Base-by-base conservation (phyloP, 2,888 invertebrate species). In the Synergus umbraculus region DNA sequence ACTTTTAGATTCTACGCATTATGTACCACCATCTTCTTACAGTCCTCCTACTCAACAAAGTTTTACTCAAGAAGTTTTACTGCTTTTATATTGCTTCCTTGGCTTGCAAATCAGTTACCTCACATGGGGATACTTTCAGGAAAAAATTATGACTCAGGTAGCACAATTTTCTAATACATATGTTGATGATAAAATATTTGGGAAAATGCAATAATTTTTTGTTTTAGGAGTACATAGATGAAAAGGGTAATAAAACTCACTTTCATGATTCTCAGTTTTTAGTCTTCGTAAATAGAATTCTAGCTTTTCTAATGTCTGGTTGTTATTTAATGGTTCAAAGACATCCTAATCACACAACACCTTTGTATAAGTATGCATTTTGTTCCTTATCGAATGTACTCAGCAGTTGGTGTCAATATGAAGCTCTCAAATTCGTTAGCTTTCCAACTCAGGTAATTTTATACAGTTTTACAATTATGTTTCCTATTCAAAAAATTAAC, bases 331-430 rank as follows among this genome's bases (percentile, higher is more conserved):
- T 94, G 22, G 87, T 94, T 67, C 91, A 93, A 64, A 93, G 94
- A n/a, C 95, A 95, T 81, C 94, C 95, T 0, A 93, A 95, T 18
- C 96, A 97, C 88, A 95, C 95, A 41, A 97, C 97, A 78, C 99
- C 99, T 0, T 93, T 98, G 13, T 98, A 98, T 93, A 97, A 98
- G 93, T 99, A 98, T 93, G 96, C 97, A 0, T 99, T 96, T 93
- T 98, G 98, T 90, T 98, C 99, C 4, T 95, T 99, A 88, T 98
- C 98, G 18, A 99, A 99, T 92, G 97, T 99, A 84, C 95, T 99
- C 94, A 98, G 98, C 91, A 98, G 98, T 73, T 99, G 99, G 99
- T 99, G 98, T 92, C 99, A 99, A 93, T 99, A 99, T 92, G 99
- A 99, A 93, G 99, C 99, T 37, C 94, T 99, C 67, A 99, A 99